Evolutionary conservation across 2,797 vertebrate genomes (phyloP), one percentile per base, ranked within the genome.

Genomic region (Rhinogobio ventralis): DNA sequence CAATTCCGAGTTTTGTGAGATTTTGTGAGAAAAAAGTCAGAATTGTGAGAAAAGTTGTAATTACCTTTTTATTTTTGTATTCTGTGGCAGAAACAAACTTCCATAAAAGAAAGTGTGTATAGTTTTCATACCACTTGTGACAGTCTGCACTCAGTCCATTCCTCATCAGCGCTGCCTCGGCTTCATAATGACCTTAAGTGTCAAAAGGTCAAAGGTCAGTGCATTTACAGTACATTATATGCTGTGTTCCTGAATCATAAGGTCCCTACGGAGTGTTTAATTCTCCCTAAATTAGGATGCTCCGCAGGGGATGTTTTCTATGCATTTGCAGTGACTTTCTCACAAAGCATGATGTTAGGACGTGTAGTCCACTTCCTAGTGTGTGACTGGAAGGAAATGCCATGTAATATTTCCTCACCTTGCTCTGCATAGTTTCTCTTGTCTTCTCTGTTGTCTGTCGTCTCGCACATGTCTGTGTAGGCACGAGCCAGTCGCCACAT

Each of bases 401-500:
- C 14, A 1, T 28, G 51, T 66, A 30, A 79, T 53, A 19, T 84
- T 51, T 72, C 11, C 66, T 90, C 72, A 96, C 95, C 95, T 91
- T 92, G 92, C 10, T 94, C 93, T 2, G 96, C 96, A 0, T 95
- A 97, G 0, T 90, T 92, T 49, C 90, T 95, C 93, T 93, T 97
- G 91, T 97, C 93, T 0, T 95, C 95, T 4, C 80, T 53, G 36
- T 96, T 94, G 10, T 94, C 93, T 0, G 95, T 88, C 23, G 94
- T 92, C 49, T 95, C 93, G 20, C 93, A 97, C 96, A 98, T 94
- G 83, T 99, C 98, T 0, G 92, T 95, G 87, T 97, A 97, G 0
- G 97, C 96, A 17, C 97, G 96, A 17, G 97, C 97, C 89, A 99
- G 93, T 89, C 97, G 95, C 98, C 98, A 99, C 0, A 97, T 93